phyloP scores from a whole-genome alignment of 2,797 vertebrate species.

The Lithobates sylvaticus region DNA sequence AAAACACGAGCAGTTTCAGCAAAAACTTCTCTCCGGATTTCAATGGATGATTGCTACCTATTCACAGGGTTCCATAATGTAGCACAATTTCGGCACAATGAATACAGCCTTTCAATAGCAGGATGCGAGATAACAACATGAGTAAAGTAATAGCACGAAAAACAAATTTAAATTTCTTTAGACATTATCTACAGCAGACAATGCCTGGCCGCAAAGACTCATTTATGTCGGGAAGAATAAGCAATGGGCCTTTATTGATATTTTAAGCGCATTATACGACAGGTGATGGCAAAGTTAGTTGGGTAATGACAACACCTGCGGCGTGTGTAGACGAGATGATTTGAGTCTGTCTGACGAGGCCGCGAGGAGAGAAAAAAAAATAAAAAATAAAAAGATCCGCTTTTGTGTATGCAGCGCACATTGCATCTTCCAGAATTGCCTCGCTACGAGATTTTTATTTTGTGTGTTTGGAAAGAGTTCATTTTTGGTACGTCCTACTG shows the following conservation, averaged over 20 bases:
- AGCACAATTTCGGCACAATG: constrained; percentile 56
- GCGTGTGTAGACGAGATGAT: constrained; percentile 49
- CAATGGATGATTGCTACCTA: constrained; percentile 60
- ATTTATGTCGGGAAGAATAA: constrained; percentile 28
- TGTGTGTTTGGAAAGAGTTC: constrained; percentile 59
- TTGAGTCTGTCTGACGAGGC: constrained; percentile 49
- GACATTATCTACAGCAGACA: constrained; percentile 39
- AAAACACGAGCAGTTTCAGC: constrained; percentile 41
- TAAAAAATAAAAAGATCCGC: constrained; percentile 3
- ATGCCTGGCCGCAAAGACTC: constrained; percentile 21
- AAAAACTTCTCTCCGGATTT: constrained; percentile 35
- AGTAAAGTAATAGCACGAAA: constrained; percentile 13
- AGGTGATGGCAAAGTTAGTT: constrained; percentile 57
- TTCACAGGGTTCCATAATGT: constrained; percentile 55
- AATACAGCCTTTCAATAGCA: constrained; percentile 42
- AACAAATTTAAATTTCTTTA: constrained; percentile 49
- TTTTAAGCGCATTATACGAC: constrained; percentile 57
- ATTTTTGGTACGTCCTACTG: constrained; percentile 56
- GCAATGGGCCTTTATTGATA: constrained; percentile 38
- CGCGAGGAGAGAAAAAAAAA: not conserved
- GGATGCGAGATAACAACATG: constrained; percentile 38
- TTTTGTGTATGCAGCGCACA: constrained; percentile 47
- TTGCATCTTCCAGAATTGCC: constrained; percentile 58
- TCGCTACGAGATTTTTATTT: constrained; percentile 60
- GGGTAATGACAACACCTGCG: constrained; percentile 56